Evolutionary conservation across 1,140 invertebrate genomes (phyloP).

Genomic region (Zophobas atratus): DNA sequence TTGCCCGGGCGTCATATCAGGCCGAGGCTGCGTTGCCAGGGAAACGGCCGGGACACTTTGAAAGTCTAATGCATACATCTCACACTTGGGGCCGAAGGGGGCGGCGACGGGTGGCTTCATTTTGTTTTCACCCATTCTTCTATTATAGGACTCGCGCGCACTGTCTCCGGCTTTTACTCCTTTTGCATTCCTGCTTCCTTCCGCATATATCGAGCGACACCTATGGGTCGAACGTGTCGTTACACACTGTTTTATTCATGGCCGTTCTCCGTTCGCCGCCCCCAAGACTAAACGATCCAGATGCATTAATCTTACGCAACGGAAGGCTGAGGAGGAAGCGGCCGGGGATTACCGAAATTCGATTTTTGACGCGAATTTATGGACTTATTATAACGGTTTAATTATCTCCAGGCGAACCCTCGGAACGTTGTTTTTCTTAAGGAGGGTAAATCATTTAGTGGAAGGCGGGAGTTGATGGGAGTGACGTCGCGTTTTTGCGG

Average conservation of each 20-base stretch:
- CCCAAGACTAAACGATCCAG: slow-evolving; percentile 25
- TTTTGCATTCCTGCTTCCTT: slow-evolving; percentile 36
- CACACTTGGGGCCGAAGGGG: slow-evolving; percentile 66
- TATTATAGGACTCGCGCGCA: slow-evolving; percentile 59
- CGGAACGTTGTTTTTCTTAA: background rate
- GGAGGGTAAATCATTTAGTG: too few species aligned
- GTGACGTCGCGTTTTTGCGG: too few species aligned
- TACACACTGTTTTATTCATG: slow-evolving; percentile 41
- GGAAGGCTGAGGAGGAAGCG: slow-evolving; percentile 30
- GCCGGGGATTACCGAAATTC: slow-evolving; percentile 38
- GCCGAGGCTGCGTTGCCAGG: slow-evolving; percentile 66
- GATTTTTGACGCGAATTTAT: slow-evolving; percentile 46
- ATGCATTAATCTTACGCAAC: slow-evolving; percentile 42
- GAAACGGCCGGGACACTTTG: slow-evolving; percentile 68
- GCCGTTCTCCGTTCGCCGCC: slow-evolving; percentile 5
- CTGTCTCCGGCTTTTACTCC: slow-evolving; percentile 52
- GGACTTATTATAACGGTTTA: slow-evolving; percentile 37
- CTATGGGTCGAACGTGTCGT: slow-evolving; percentile 13
- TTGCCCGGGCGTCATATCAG: slow-evolving; percentile 69
- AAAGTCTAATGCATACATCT: slow-evolving; percentile 69
- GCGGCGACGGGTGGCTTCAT: slow-evolving; percentile 59
- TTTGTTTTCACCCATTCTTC: slow-evolving; percentile 64
- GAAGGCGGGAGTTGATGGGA: too few species aligned
- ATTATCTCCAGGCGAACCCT: slow-evolving; percentile 19
- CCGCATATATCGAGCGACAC: slow-evolving; percentile 31